Evolutionary conservation across 92 coral and sea anemone genomes (phyloP).

Genomic region (Umimayanthus chanpuru): DNA sequence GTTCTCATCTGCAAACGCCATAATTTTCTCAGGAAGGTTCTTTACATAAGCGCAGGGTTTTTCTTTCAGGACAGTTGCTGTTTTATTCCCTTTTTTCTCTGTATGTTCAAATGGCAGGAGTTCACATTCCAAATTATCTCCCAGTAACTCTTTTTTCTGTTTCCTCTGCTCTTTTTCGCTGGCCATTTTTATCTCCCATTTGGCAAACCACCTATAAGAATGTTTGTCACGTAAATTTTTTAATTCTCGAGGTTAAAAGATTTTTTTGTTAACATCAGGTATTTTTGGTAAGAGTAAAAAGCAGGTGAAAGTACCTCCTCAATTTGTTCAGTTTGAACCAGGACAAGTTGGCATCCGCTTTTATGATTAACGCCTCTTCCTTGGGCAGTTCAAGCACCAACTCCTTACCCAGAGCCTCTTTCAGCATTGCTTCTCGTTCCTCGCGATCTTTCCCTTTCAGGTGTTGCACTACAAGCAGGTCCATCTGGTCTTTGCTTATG

Average conservation of each 20-base stretch:
- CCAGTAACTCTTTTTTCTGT: slow-evolving; percentile 12
- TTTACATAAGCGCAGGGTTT: slow-evolving; percentile 33
- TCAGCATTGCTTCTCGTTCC: slow-evolving; percentile 24
- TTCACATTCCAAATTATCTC: not conserved
- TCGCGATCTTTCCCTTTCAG: slow-evolving; percentile 20
- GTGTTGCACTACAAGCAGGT: slow-evolving; percentile 8
- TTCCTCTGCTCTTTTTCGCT: slow-evolving; percentile 9
- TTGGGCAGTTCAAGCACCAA: slow-evolving; percentile 7
- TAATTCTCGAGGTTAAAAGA: too few species aligned
- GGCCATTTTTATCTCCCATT: slow-evolving; percentile 16
- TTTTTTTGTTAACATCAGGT: too few species aligned
- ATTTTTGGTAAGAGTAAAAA: too few species aligned
- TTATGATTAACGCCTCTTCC: not conserved
- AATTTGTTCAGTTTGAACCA: slow-evolving; percentile 23
- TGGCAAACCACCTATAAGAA: slow-evolving; percentile 14
- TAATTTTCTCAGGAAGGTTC: slow-evolving; percentile 22
- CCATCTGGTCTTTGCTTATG: slow-evolving; percentile 21
- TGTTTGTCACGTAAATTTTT: not conserved
- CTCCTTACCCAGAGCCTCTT: not conserved
- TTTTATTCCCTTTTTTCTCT: slow-evolving; percentile 6
- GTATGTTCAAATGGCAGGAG: slow-evolving; percentile 33
- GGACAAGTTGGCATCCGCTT: not conserved
- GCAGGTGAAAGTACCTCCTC: not conserved
- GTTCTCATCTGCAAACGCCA: slow-evolving; percentile 34
- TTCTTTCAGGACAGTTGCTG: not conserved